phyloP scores from a whole-genome alignment of 1,140 invertebrate genomes.

The Diachasma alloeum region DNA sequence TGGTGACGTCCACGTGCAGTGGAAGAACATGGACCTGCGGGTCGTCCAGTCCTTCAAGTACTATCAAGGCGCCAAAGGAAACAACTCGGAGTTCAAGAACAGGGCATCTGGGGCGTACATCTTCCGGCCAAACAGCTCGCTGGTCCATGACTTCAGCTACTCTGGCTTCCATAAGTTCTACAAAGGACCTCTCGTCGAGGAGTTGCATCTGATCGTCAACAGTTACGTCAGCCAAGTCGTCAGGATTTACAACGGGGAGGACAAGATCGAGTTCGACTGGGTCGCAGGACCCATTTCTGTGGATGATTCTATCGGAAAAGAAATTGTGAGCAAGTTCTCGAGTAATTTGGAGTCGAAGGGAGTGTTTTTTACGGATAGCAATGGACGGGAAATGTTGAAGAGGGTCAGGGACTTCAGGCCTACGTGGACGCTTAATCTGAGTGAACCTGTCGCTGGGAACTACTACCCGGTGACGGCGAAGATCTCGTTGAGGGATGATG shows the following conservation, averaged over 20 bases:
- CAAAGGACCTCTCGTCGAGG: slow-evolving; percentile 74
- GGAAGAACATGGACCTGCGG: slow-evolving; percentile 57
- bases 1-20: slow-evolving; percentile 65
- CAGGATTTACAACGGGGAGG: slow-evolving; percentile 74
- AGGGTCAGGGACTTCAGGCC: slow-evolving; percentile 77
- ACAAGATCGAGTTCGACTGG: slow-evolving; percentile 89
- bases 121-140: slow-evolving; percentile 75
- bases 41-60: slow-evolving; percentile 79
- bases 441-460: slow-evolving; percentile 80
- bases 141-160: slow-evolving; percentile 55
- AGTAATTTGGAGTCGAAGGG: slow-evolving; percentile 72
- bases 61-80: slow-evolving; percentile 75
- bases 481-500: slow-evolving; percentile 74
- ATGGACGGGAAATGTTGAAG: slow-evolving; percentile 88
- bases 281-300: slow-evolving; percentile 91
- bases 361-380: slow-evolving; percentile 92
- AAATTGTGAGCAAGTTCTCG: slow-evolving; percentile 80
- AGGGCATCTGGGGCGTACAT: slow-evolving; percentile 87
- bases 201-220: slow-evolving; percentile 80
- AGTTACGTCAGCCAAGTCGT: slow-evolving; percentile 86
- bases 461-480: slow-evolving; percentile 93
- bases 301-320: slow-evolving; percentile 79
- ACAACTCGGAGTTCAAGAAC: slow-evolving; percentile 66
- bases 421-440: slow-evolving; percentile 72
- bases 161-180: slow-evolving; percentile 33